phyloP scores from a whole-genome alignment of 2,888 invertebrate genomes.

The Xylota sylvarum region DNA sequence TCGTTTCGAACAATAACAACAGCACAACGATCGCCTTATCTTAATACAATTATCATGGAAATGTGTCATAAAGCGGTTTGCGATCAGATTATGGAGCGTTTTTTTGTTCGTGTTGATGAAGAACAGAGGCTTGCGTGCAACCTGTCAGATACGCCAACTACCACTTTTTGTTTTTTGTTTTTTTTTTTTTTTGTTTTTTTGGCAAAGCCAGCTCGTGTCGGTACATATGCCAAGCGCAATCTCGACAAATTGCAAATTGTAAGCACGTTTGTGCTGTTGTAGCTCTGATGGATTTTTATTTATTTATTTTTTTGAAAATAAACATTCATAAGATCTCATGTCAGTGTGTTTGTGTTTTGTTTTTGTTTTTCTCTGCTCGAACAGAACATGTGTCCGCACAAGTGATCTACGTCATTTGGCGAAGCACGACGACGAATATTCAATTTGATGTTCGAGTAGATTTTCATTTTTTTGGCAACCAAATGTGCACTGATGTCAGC shows the following conservation, averaged over 20 bases:
- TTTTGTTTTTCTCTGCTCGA: conserved; percentile 15
- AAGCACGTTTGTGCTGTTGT: conserved; percentile 58
- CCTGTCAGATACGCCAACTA: conserved; percentile 34
- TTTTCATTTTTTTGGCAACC: conserved; percentile 44
- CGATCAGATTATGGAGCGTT: conserved; percentile 12
- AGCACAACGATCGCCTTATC: neutral
- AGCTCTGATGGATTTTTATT: conserved; percentile 21
- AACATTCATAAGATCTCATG: conserved; percentile 54
- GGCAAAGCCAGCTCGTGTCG: conserved; percentile 18
- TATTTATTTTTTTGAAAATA: conserved; percentile 43
- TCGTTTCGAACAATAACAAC: neutral
- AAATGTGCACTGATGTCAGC: conserved; percentile 7
- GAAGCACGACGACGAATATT: conserved; percentile 62
- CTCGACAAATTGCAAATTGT: conserved; percentile 59
- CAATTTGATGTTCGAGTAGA: conserved; percentile 42
- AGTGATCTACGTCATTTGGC: conserved; percentile 71
- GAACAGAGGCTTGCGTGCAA: conserved; percentile 40
- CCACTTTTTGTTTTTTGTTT: no score
- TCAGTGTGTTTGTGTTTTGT: neutral
- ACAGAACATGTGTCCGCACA: conserved; percentile 11
- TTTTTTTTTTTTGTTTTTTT: no score
- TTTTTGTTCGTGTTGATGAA: neutral
- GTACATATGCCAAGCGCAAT: conserved; percentile 36
- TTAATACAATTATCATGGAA: conserved; percentile 6
- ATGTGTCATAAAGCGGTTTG: conserved; percentile 28